Conservation (phyloP, 1,140 invertebrate species). For the Copidosoma floridanum region DNA sequence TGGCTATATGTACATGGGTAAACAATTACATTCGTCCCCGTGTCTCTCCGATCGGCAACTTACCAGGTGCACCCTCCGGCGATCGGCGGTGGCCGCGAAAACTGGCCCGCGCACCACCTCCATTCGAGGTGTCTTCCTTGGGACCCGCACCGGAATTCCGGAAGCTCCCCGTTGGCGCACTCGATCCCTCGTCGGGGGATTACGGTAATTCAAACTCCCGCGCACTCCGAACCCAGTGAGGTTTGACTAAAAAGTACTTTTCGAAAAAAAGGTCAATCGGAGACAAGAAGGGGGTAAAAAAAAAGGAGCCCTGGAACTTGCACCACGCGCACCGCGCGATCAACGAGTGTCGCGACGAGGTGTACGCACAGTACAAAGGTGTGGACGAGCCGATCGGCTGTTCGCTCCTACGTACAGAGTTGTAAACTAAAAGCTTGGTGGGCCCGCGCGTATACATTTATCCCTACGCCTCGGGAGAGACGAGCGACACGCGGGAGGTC, state of each 20-base stretch:
- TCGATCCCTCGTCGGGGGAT: not conserved
- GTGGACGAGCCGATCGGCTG: not conserved
- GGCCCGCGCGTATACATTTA: constrained; percentile 45
- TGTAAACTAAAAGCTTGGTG: constrained; percentile 42
- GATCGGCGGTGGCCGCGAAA: constrained; percentile 31
- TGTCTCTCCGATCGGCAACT: no score
- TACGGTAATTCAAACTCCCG: no score
- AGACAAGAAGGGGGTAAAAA: no score
- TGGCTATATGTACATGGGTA: no score
- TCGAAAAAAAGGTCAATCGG: no score
- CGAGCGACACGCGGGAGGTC: constrained; percentile 50
- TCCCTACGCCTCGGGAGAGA: constrained; percentile 42
- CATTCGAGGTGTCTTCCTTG: no score
- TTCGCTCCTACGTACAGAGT: constrained; percentile 7
- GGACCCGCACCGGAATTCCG: no score
- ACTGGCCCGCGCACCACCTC: constrained; percentile 40
- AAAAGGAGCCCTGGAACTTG: constrained; percentile 21
- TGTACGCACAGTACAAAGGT: not conserved
- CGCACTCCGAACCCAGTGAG: no score
- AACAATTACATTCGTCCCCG: no score
- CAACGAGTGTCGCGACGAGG: not conserved
- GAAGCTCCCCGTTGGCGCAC: not conserved
- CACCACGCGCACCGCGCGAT: not conserved
- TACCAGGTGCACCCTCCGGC: constrained; percentile 33
- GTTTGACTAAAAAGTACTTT: no score